These are phyloP conservation scores for Trachymyrmex cornetzi DNA, from an alignment of 1,140 invertebrate species.

Conservation along the genomic window DNA sequence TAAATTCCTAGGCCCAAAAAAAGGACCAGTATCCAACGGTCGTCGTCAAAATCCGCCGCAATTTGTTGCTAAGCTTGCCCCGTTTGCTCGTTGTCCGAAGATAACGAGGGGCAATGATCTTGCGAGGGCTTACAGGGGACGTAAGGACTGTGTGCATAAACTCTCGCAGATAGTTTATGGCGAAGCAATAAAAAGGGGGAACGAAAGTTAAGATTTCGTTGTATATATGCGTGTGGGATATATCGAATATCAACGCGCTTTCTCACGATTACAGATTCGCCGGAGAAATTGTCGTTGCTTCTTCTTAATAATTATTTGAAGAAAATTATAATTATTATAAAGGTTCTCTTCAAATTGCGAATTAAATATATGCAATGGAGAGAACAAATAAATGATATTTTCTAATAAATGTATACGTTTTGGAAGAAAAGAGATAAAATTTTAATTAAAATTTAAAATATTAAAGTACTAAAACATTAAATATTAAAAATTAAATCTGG, in stretches of 20 bases:
- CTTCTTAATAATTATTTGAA: not conserved
- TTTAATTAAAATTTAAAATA: constrained; percentile 6
- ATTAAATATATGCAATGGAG: not conserved
- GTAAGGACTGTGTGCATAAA: constrained; percentile 45
- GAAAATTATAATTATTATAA: constrained; percentile 1
- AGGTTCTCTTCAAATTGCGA: not conserved
- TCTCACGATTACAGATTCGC: not conserved
- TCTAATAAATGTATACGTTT: not conserved
- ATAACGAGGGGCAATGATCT: constrained; percentile 47
- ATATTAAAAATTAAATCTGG: constrained; percentile 13
- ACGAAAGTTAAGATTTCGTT: constrained; percentile 54
- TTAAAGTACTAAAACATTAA: not conserved
- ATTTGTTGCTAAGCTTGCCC: constrained; percentile 44
- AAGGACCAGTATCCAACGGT: not conserved
- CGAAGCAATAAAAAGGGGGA: constrained; percentile 43
- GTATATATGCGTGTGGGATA: not conserved
- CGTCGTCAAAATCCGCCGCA: constrained; percentile 43
- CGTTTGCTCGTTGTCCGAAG: constrained; percentile 49
- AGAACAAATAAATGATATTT: not conserved
- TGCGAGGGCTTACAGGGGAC: constrained; percentile 36
- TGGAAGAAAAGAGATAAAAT: not conserved
- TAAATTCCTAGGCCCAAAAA: not conserved
- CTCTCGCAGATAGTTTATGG: constrained; percentile 47
- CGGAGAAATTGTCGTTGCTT: constrained; percentile 17
- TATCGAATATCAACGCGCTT: constrained; percentile 39